These are phyloP conservation scores for Burhinus oedicnemus DNA, from an alignment of 2,113 vertebrate species.

Conservation along the genomic window DNA sequence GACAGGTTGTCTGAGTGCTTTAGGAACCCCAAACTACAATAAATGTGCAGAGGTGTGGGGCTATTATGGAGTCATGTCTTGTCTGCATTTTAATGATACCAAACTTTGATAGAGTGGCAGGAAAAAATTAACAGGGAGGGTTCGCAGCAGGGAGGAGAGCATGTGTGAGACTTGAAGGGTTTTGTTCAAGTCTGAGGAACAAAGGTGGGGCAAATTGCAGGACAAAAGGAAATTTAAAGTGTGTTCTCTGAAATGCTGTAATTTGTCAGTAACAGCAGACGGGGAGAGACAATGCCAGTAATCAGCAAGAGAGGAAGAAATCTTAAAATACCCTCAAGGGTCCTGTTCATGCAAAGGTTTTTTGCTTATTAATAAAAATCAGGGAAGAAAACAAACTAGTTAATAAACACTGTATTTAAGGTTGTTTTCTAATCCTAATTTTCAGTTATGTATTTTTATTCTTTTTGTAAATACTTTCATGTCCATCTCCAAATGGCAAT, in stretches of 20 bases:
- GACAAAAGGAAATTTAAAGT: neutral
- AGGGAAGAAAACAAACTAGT: neutral
- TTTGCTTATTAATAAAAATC: neutral
- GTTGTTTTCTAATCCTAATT: neutral
- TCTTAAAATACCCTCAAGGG: neutral
- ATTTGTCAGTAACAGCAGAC: neutral
- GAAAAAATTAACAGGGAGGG: neutral
- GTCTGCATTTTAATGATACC: neutral
- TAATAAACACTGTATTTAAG: neutral
- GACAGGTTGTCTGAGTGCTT: neutral
- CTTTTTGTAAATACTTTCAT: neutral
- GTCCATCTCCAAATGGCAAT: neutral
- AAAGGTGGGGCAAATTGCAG: neutral
- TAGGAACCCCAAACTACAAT: neutral
- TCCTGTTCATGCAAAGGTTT: neutral
- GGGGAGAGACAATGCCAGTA: neutral
- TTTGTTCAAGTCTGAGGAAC: neutral
- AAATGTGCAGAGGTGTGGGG: neutral
- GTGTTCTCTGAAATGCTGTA: neutral
- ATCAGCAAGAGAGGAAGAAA: neutral
- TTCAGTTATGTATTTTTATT: neutral
- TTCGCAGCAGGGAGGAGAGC: neutral
- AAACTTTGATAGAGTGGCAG: neutral
- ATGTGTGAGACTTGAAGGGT: neutral
- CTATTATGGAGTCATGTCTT: accelerated